Evolutionary conservation across 2,113 vertebrate genomes (phyloP), one percentile per base, ranked within the genome.

Genomic region (Phocoena sinus): DNA sequence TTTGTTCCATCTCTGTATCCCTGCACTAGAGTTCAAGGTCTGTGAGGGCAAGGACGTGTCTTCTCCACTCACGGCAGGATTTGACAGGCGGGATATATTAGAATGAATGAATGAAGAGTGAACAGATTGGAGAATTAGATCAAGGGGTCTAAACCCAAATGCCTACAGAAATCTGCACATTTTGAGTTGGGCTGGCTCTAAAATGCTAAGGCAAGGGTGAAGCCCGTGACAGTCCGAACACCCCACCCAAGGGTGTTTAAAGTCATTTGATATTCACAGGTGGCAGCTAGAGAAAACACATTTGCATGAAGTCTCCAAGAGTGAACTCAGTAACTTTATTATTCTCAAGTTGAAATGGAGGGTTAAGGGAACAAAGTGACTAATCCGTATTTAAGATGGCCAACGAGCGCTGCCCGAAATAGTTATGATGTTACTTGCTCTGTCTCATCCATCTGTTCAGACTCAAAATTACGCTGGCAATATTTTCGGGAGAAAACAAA

Each of bases 401-500:
- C 92, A 95, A 9, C 41, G 5, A 60, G 74, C 36, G 41, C 74
- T 58, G 86, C 94, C 93, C 26, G 41, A 95, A 96, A 93, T 93
- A 97, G 92, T 20, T 41, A 8, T 63, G 77, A 56, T 86, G 65
- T 93, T 47, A 68, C 77, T 91, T 91, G 79, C 56, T 81, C 89
- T 60, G 3, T 82, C 81, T 94, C 3, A 1, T 53, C 96, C 95
- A 96, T 96, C 95, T 97, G 95, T 82, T 97, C 86, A 86, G 68
- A 21, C 47, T 85, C 70, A 8, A 81, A 91, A 93, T 94, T 81
- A 77, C 47, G 47, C 77, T 67, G 62, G 90, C 70, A 90, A 41
- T 58, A 36, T 97, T 97, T 94, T 91, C 89, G 79, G 62, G 56
- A 63, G 65, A 96, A 97, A 97, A 93, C 93, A 95, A 97, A 95